Conservation (phyloP, 1,140 invertebrate genomes). For the Pseudobourletiella spinata region DNA sequence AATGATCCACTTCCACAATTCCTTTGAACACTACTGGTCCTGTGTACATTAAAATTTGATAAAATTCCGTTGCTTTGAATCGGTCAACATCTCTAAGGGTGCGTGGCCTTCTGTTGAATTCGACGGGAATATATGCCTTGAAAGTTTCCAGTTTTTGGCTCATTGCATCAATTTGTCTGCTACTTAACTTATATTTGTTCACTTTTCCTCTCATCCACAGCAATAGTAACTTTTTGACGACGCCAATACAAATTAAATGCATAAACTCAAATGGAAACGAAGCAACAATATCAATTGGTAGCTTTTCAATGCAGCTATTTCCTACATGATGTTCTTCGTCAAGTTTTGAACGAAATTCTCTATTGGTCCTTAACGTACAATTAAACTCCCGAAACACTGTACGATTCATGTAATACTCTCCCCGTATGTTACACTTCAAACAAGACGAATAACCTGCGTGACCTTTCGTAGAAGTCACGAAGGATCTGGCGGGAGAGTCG, state of each 20-base stretch:
- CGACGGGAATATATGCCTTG: slow-evolving; percentile 30
- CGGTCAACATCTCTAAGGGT: slow-evolving; percentile 36
- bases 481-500: slow-evolving; percentile 42
- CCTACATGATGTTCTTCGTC: slow-evolving; percentile 15
- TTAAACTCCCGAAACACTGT: slow-evolving; percentile 34
- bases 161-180: slow-evolving; percentile 11
- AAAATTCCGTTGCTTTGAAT: slow-evolving; percentile 46
- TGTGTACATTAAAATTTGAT: slow-evolving; percentile 44
- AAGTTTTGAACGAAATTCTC: slow-evolving; percentile 28
- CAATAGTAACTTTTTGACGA: slow-evolving; percentile 37
- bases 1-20: slow-evolving; percentile 38
- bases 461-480: slow-evolving; percentile 39
- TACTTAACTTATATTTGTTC: background rate
- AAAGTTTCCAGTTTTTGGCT: slow-evolving; percentile 7
- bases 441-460: slow-evolving; percentile 40
- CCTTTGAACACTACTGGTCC: slow-evolving; percentile 41
- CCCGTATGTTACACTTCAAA: slow-evolving; percentile 39
- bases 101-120: slow-evolving; percentile 39
- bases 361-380: slow-evolving; percentile 33
- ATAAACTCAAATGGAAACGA: slow-evolving; percentile 36
- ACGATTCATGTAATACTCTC: slow-evolving; percentile 30
- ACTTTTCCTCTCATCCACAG: slow-evolving; percentile 34
- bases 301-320: background rate
- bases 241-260: slow-evolving; percentile 40
- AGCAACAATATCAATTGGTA: slow-evolving; percentile 13